These are phyloP conservation scores for Alosa alosa DNA, from an alignment of 2,113 vertebrate species.

Conservation along the genomic window DNA sequence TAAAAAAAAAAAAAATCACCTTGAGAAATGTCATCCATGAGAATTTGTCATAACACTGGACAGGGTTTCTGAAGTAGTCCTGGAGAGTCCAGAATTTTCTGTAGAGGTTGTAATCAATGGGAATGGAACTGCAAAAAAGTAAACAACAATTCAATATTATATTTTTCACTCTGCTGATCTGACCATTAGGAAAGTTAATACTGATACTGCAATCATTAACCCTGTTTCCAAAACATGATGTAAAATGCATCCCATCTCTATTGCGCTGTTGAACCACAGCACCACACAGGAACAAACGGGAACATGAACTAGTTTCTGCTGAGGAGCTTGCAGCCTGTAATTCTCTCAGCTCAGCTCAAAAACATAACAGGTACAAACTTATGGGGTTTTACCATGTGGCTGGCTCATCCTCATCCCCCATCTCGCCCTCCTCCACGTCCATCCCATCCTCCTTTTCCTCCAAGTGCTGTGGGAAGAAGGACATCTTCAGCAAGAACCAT, in stretches of 20 bases:
- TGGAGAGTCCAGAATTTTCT: slow-evolving; percentile 99
- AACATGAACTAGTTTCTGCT: not conserved
- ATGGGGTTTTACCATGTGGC: slow-evolving; percentile 77
- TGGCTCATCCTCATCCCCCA: slow-evolving; percentile 94
- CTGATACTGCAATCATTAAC: not conserved
- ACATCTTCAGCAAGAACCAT: not conserved
- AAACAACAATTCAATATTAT: not conserved
- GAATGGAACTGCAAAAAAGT: slow-evolving; percentile 82
- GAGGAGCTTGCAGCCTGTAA: not conserved
- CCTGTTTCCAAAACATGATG: too few species aligned
- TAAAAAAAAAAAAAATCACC: slow-evolving; percentile 52
- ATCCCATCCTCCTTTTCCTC: slow-evolving; percentile 93
- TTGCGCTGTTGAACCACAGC: not conserved
- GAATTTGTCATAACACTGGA: slow-evolving; percentile 96
- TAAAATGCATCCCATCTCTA: too few species aligned
- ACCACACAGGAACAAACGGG: not conserved
- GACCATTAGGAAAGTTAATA: not conserved
- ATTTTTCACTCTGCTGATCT: too few species aligned
- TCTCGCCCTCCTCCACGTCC: slow-evolving; percentile 98
- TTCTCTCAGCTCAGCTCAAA: not conserved
- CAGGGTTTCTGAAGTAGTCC: slow-evolving; percentile 96
- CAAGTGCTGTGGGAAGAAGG: slow-evolving; percentile 68
- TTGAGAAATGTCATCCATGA: slow-evolving; percentile 97
- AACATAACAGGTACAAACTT: not conserved
- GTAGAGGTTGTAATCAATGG: slow-evolving; percentile 98